Percentiles rank a stretch among this genome's conserved stretches.
These are phyloP conservation scores for Apistogramma diplotaenia DNA, from an alignment of 2,113 vertebrate species.

Conservation along the genomic window DNA sequence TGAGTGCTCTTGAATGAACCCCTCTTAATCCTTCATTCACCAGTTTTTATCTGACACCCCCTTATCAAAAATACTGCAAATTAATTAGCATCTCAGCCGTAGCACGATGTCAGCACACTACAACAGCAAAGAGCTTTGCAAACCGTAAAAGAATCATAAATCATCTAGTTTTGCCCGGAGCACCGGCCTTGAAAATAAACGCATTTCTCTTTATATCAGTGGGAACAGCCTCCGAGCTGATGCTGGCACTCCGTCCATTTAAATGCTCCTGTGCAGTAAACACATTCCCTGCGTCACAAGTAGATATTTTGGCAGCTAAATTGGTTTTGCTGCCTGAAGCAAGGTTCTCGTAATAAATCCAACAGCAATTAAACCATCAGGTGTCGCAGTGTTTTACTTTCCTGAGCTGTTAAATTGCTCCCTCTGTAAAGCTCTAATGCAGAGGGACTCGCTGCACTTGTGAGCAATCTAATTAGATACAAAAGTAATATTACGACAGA, in stretches of 20 bases:
- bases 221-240: not conserved
- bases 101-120: fast-evolving
- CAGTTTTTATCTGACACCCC: not conserved
- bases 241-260: not conserved
- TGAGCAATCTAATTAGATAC: not conserved
- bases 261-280: not conserved
- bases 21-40: not conserved
- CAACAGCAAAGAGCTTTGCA: not conserved
- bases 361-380: not conserved
- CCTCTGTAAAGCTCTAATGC: not conserved
- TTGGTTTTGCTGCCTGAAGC: not conserved
- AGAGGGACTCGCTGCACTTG: not conserved
- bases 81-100: not conserved
- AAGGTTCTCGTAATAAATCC: not conserved
- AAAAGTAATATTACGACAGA: not conserved
- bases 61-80: not conserved
- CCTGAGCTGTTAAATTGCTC: not conserved
- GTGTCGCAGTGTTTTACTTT: not conserved
- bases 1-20: fast-evolving
- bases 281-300: not conserved
- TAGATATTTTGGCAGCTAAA: not conserved
- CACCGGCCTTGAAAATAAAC: not conserved
- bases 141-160: fast-evolving
- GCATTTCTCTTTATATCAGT: not conserved
- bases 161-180: not conserved